Evolutionary conservation across 2,113 vertebrate genomes (phyloP).

Genomic region (Stigmatopora argus): DNA sequence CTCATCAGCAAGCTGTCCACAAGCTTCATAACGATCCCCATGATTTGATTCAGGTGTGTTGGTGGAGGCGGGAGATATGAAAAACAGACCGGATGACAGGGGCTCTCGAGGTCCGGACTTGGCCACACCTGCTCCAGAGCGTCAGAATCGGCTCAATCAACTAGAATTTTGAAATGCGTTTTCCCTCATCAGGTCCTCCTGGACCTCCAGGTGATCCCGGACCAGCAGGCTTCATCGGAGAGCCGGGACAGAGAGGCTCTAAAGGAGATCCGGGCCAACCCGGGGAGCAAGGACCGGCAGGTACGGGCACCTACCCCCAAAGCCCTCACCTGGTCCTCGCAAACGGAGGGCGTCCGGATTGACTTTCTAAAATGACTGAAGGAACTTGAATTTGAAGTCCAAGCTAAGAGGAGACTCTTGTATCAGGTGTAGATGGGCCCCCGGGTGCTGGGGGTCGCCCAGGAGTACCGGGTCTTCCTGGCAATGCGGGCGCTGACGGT

Average conservation of each 20-base stretch:
- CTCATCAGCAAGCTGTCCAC: no score
- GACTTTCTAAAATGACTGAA: background rate
- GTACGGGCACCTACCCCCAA: constrained; percentile 22
- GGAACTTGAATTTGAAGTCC: background rate
- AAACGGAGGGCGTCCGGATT: background rate
- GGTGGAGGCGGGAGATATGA: no score
- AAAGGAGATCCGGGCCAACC: constrained; percentile 42
- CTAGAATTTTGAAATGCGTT: background rate
- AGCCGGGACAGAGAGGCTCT: constrained; percentile 49
- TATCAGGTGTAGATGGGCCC: constrained; percentile 61
- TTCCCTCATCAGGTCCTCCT: constrained; percentile 30
- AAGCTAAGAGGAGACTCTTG: background rate
- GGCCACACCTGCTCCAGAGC: background rate
- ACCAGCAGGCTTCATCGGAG: constrained; percentile 32
- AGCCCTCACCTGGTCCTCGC: background rate
- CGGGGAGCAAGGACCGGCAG: constrained; percentile 44
- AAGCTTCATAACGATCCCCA: no score
- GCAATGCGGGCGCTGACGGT: constrained; percentile 48
- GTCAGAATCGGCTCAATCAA: background rate
- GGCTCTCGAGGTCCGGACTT: no score
- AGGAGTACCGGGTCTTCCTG: constrained; percentile 52
- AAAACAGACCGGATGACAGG: no score
- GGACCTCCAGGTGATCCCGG: constrained; percentile 52
- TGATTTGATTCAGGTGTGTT: no score
- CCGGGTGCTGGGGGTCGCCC: constrained; percentile 50